phyloP scores from a whole-genome alignment of 2,113 vertebrate genomes.

The Brienomyrus brachyistius region DNA sequence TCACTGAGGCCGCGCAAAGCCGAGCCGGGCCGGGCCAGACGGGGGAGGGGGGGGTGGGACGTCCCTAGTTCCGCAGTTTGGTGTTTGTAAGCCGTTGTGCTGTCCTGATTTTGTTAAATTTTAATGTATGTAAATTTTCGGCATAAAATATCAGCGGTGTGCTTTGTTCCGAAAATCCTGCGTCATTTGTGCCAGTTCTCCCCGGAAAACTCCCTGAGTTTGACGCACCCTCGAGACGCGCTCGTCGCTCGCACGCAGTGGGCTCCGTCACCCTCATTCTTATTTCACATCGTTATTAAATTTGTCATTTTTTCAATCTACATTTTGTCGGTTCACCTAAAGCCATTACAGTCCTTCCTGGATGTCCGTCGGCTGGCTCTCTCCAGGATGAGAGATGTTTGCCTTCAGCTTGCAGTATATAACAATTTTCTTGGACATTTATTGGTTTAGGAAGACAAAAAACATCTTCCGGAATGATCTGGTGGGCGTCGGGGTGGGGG shows the following conservation, averaged over 20 bases:
- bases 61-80: neutral
- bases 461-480: constrained; percentile 18
- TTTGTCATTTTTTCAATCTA: neutral
- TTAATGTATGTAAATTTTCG: neutral
- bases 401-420: constrained; percentile 14
- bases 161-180: neutral
- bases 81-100: neutral
- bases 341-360: neutral
- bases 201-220: neutral
- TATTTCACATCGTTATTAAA: neutral
- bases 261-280: neutral
- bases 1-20: constrained; percentile 34
- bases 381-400: constrained; percentile 9
- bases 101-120: neutral
- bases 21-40: neutral
- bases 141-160: neutral
- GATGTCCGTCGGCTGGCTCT: neutral
- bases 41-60: neutral
- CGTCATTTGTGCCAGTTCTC: neutral
- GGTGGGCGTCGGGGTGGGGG: constrained; percentile 20
- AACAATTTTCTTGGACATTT: constrained; percentile 23
- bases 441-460: constrained; percentile 19
- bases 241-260: neutral
- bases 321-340: neutral
- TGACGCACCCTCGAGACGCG: neutral